Evolutionary conservation across 2,797 vertebrate genomes (phyloP).

Genomic region (Monodelphis domestica): DNA sequence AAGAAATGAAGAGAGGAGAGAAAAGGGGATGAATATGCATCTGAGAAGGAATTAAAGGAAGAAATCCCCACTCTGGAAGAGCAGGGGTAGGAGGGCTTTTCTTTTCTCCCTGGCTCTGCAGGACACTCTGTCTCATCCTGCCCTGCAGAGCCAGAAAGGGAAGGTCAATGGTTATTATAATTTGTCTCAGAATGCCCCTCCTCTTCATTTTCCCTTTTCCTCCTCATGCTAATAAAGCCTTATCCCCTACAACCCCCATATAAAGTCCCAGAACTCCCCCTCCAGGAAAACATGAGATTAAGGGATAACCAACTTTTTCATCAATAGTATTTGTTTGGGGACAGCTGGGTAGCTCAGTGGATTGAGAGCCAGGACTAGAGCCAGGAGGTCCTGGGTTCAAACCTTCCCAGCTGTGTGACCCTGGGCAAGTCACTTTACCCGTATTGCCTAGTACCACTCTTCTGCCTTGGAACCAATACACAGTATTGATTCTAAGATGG

Average conservation of each 20-base stretch:
- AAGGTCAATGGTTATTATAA: no score
- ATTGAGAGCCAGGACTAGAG: no score
- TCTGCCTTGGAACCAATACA: no score
- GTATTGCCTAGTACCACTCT: no score
- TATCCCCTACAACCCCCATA: background rate
- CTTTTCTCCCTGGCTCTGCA: background rate
- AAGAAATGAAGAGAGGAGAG: background rate
- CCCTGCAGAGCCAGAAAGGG: background rate
- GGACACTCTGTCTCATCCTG: background rate
- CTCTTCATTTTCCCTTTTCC: background rate
- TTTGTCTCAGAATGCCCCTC: background rate
- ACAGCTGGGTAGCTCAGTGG: no score
- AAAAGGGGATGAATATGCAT: background rate
- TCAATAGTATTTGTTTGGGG: no score
- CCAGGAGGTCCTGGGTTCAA: no score
- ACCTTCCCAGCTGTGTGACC: no score
- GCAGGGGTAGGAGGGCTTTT: background rate
- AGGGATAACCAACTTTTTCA: constrained; percentile 63
- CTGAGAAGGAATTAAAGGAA: background rate
- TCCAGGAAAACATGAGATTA: constrained; percentile 41
- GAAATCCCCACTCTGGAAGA: background rate
- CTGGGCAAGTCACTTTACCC: no score
- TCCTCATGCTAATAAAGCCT: background rate
- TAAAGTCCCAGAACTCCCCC: constrained; percentile 19
- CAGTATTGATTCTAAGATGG: no score